Percentiles rank a stretch among this genome's conserved stretches.
phyloP scores from a whole-genome alignment of 2,113 vertebrate genomes.

The Crotalus tigris region DNA sequence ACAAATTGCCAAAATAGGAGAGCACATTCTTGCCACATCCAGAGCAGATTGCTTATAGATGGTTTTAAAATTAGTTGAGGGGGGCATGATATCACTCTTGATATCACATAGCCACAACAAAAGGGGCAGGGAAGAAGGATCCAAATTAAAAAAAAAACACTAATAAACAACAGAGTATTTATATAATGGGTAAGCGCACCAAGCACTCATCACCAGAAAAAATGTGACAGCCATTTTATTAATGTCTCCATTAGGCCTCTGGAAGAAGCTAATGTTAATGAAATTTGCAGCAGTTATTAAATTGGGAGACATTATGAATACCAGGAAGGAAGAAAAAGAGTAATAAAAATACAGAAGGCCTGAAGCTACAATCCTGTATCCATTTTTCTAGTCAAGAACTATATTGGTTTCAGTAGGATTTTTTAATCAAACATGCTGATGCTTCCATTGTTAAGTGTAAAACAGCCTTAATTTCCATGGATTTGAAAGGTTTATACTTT shows the following conservation, averaged over 20 bases:
- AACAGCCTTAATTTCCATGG: neutral
- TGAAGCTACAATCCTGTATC: neutral
- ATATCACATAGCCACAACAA: slow-evolving; percentile 18
- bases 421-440: neutral
- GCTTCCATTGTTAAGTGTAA: neutral
- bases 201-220: neutral
- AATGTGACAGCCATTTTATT: neutral
- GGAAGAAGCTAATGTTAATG: slow-evolving; percentile 13
- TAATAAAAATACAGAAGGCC: slow-evolving; percentile 25
- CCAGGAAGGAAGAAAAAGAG: slow-evolving; percentile 19
- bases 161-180: slow-evolving; percentile 27
- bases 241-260: slow-evolving; percentile 24
- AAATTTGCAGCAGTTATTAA: slow-evolving; percentile 25
- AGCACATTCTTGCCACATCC: neutral
- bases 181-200: slow-evolving; percentile 1
- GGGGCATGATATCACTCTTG: neutral
- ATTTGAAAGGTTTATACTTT: neutral
- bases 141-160: slow-evolving; percentile 11
- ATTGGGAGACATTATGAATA: slow-evolving; percentile 16
- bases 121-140: neutral
- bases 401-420: neutral
- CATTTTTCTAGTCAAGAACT: neutral
- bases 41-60: neutral
- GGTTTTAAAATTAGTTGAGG: neutral
- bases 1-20: neutral